These are phyloP conservation scores for Bubalus kerabau DNA, from an alignment of 2,113 vertebrate genomes.

Conservation along the genomic window DNA sequence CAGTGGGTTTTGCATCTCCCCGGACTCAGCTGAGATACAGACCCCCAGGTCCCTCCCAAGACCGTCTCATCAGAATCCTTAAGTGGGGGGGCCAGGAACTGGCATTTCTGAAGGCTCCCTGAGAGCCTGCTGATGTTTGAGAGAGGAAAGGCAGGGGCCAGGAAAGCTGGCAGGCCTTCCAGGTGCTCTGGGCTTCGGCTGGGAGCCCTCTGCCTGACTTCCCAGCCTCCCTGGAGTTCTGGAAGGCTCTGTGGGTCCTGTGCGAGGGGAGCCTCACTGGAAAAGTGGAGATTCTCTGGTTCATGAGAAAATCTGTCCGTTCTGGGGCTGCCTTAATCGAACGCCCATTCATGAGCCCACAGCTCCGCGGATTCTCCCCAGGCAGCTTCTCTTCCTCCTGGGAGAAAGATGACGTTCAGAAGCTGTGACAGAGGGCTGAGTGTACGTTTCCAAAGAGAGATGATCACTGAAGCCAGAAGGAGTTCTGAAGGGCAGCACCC, in stretches of 20 bases:
- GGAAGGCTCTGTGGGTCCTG: background rate
- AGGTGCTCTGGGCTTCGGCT: background rate
- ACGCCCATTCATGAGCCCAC: background rate
- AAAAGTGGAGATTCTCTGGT: background rate
- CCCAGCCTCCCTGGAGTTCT: background rate
- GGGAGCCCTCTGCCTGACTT: background rate
- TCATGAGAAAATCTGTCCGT: background rate
- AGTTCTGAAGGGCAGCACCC: background rate
- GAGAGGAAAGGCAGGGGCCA: background rate
- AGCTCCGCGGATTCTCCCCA: background rate
- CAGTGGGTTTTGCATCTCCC: background rate
- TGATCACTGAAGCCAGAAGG: rapidly evolving
- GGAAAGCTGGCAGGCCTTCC: background rate
- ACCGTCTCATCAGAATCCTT: background rate
- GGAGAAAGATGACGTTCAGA: background rate
- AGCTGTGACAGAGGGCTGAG: background rate
- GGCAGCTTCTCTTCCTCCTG: background rate
- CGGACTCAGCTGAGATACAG: background rate
- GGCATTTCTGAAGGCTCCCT: background rate
- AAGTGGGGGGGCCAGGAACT: background rate
- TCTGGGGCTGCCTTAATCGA: background rate
- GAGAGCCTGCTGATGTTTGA: background rate
- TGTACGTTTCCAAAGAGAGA: background rate
- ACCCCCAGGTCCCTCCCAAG: background rate
- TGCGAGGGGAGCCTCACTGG: background rate